Percentiles rank a stretch among this genome's conserved stretches.
phyloP scores from a whole-genome alignment of 2,113 vertebrate genomes.

The Brachypodius melanocephalos region DNA sequence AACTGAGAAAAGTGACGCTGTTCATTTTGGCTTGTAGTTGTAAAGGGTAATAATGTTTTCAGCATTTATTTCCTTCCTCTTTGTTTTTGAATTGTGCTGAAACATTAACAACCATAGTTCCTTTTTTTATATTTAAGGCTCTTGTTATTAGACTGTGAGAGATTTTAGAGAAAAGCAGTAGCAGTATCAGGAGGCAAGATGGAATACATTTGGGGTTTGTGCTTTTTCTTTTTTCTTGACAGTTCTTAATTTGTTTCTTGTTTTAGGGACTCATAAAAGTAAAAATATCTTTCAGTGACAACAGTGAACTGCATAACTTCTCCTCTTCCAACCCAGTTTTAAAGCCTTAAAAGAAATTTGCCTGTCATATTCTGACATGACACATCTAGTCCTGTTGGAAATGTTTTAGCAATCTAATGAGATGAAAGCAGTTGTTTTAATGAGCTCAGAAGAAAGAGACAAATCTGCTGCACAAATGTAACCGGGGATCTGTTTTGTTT shows the following conservation, averaged over 20 bases:
- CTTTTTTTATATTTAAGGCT: conserved; percentile 14
- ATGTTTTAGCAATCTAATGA: conserved; percentile 19
- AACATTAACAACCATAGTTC: not conserved
- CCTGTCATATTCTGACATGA: conserved; percentile 60
- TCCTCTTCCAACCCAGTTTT: conserved; percentile 45
- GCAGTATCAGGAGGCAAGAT: conserved; percentile 46
- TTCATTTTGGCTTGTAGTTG: not conserved
- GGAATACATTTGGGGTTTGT: conserved; percentile 19
- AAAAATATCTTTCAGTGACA: conserved; percentile 63
- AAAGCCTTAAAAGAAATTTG: conserved; percentile 52
- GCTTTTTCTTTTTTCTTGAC: conserved; percentile 54
- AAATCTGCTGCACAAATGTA: conserved; percentile 30
- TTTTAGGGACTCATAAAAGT: conserved; percentile 66
- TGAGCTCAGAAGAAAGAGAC: conserved; percentile 18
- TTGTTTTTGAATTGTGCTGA: conserved; percentile 3
- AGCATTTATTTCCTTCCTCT: not conserved
- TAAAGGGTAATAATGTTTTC: not conserved
- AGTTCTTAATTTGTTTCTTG: conserved; percentile 61
- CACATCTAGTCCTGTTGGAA: conserved; percentile 40
- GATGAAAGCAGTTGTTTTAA: conserved; percentile 30
- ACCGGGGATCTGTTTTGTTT: conserved; percentile 33
- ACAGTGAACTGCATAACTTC: conserved; percentile 28
- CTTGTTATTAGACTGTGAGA: not conserved
- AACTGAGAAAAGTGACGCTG: not conserved
- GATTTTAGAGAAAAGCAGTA: not conserved